phyloP scores from a whole-genome alignment of 2,113 vertebrate species.

The Sander vitreus region DNA sequence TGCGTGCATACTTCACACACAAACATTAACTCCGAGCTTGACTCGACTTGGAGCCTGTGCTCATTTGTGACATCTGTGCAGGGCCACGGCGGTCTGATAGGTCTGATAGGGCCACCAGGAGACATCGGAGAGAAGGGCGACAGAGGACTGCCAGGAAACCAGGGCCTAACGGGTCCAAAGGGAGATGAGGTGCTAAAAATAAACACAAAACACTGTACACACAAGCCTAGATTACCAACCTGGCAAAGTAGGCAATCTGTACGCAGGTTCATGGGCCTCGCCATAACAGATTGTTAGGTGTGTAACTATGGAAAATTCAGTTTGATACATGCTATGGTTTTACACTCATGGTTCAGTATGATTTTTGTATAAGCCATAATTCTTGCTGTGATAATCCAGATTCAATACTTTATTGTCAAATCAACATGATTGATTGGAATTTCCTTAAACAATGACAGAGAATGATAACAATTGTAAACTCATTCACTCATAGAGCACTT shows the following conservation, averaged over 20 bases:
- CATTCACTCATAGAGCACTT: no score
- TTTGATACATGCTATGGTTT: background rate
- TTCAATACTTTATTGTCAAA: no score
- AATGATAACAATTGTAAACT: no score
- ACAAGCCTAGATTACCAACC: background rate
- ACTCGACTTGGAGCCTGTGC: conserved; percentile 11
- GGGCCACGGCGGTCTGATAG: conserved; percentile 97
- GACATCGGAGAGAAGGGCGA: conserved; percentile 98
- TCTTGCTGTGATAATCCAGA: background rate
- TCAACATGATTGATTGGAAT: no score
- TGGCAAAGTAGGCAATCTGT: background rate
- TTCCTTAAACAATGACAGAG: no score
- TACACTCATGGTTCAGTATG: background rate
- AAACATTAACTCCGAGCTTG: background rate
- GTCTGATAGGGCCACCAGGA: conserved; percentile 95
- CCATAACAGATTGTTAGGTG: background rate
- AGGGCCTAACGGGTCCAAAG: conserved; percentile 91
- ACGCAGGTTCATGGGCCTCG: background rate
- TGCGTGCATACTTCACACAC: conserved; percentile 50
- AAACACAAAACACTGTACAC: background rate
- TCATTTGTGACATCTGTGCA: conserved; percentile 63
- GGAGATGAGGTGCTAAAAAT: conserved; percentile 90
- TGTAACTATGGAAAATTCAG: background rate
- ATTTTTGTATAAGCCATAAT: background rate
- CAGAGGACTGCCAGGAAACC: conserved; percentile 92